Evolutionary conservation across 2,797 vertebrate genomes (phyloP), one percentile per base, ranked within the genome.

Genomic region (Clamator glandarius): DNA sequence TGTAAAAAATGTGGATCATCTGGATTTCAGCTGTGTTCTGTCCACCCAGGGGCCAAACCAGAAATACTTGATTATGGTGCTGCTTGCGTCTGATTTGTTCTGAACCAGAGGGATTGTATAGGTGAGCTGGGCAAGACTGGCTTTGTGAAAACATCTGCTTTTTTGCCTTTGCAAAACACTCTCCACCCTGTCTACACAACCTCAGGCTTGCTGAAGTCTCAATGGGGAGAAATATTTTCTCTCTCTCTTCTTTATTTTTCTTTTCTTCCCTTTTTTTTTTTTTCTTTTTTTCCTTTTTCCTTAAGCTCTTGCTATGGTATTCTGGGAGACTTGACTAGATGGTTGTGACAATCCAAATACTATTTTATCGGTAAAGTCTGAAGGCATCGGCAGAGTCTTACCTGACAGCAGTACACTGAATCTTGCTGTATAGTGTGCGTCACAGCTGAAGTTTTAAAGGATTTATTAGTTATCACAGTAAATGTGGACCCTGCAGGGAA

Each of bases 1-100:
- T 85, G 90, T 63, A 57, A 92, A 96, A 96, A 84, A 93, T 84
- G 87, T 72, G 31, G 90, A 69, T 93, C 44, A 35, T 87, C 90
- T 95, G 84, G 79, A 92, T 95, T 93, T 95, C 61, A 77, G 54
- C 66, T 78, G 41, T 93, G 41, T 81, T 93, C 62, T 91, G 76
- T 84, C 68, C 62, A 92, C 55, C 31, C 48, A 35, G 69, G 66
- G 51, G 24, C 82, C 51, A 92, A 95, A 94, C 62, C 36, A 91
- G 94, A 96, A 95, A 91, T 89, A 81, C 91, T 74, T 84, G 81
- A 93, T 89, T 88, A 66, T 67, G 74, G 54, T 61, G 50, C 52
- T 89, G 33, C n/a, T 90, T 91, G 62, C 51, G 73, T 86, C 18
- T 5, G 6, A 46, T 92, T 89, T 69, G 13, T 91, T 90, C 52